Evolutionary conservation across 2,797 vertebrate genomes (phyloP), one percentile per base, ranked within the genome.

Genomic region (Pantherophis vulpinus): DNA sequence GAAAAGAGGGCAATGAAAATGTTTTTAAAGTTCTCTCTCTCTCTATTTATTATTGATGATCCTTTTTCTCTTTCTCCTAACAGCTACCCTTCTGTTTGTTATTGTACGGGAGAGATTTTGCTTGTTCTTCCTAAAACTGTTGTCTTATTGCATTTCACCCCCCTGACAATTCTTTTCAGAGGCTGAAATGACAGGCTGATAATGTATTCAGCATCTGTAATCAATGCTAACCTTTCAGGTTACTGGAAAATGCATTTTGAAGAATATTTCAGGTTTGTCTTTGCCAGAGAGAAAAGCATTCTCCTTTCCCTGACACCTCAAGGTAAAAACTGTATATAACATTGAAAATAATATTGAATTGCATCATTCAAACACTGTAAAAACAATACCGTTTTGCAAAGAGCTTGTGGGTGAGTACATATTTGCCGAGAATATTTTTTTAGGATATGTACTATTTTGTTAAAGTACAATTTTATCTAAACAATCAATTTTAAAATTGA

Each of bases 311-410:
- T 90, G 25, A 23, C 16, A 93, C 29, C 27, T 87, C 56, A 66
- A 87, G 55, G 89, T 91, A 94, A 93, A 23, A 92, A 55, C 0
- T 42, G 29, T 94, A 42, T 23, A 0, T 5, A 86, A 60, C 58
- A 93, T 29, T 83, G 37, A 10, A 56, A 25, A 29, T 56, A 90
- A 94, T 79, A 42, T 91, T 59, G 63, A 0, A 89, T 51, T 83
- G 90, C 20, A n/a, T 86, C 23, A 94, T 89, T 23, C 61, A 94
- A 86, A 90, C 93, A 91, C 27, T 1, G 70, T 13, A 93, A 1
- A 94, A 59, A 93, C 94, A 94, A 96, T 95, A 95, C 93, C 95
- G 74, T 87, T 74, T 94, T 87, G 88, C 87, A 92, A 14, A 16
- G 55, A 7, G 12, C 14, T 18, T 58, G 89, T 96, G 16, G 16